Base-by-base conservation (phyloP, 2,113 vertebrate species). In the Eonycteris spelaea region DNA sequence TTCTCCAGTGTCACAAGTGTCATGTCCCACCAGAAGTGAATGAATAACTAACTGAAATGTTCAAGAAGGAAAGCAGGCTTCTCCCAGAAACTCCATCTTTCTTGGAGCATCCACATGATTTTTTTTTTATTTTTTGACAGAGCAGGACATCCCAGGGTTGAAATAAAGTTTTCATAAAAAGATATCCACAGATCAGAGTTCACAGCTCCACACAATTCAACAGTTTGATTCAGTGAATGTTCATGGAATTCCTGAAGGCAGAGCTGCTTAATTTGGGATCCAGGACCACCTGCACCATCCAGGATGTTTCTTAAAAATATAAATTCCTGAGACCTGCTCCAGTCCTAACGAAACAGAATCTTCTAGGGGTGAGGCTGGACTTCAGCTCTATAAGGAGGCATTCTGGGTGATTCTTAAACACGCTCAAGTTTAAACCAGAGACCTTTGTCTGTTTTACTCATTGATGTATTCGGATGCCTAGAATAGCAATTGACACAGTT, bases 251-350 rank as follows among this genome's bases (percentile, higher is more conserved):
- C 38, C 22, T 6, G 0, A 61, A 71, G 38, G 74, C 28, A 73
- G 71, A 61, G 57, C 38, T 70, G 28, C 38, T 91, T 91, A 68
- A 86, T 91, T 57, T 53, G 74, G 45, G 68, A 68, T 45, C n/a
- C 70, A 78, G 73, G 67, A 90, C 43, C 33, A 68, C 24, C 35
- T 35, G 35, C 10, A 3, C 33, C 28, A 92, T 26, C 48, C 24
- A 95, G 53, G 51, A 61, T 40, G 24, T 74, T 86, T 92, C 73
- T 90, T 59, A 67, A 82, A 95, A 93, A 86, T 40, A 89, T 63
- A 86, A 70, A 73, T 30, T 91, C 84, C 35, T 40, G 45, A 71
- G 68, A 48, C 61, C 26, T 33, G 35, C 45, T 93, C n/a, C 26
- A 92, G n/a, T 75, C 16, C 22, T 79, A 65, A 0, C 63, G 59